A percentile compares a stretch with the other conserved stretches of the same genome.
phyloP scores from a whole-genome alignment of 2,113 vertebrate genomes.

The Delphinapterus leucas region DNA sequence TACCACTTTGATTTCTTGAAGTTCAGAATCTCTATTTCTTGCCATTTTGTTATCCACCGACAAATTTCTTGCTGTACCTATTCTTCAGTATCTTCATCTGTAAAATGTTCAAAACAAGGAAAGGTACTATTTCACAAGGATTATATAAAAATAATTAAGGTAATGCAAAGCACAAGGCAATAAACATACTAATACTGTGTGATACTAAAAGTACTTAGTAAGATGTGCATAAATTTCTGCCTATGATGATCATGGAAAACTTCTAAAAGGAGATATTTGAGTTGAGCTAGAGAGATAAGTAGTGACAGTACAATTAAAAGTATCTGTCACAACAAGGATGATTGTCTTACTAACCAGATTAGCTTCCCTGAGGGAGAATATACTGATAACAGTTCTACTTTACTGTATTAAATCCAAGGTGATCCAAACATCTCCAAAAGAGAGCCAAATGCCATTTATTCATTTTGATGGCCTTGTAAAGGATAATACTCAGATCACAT shows the following conservation, averaged over 20 bases:
- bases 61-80: neutral
- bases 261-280: conserved; percentile 29
- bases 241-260: neutral
- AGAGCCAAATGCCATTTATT: conserved; percentile 11
- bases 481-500: neutral
- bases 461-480: conserved; percentile 13
- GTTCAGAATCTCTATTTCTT: conserved; percentile 6
- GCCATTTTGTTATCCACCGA: neutral
- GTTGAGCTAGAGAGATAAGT: neutral
- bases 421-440: neutral
- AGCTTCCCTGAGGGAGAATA: neutral
- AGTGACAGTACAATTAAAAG: neutral
- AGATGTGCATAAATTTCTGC: neutral
- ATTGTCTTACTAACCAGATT: neutral
- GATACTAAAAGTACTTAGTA: neutral
- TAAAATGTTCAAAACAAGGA: conserved; percentile 31
- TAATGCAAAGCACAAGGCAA: neutral
- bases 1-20: neutral
- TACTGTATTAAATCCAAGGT: conserved; percentile 6
- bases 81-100: neutral
- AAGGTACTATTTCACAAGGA: neutral
- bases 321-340: neutral
- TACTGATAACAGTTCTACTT: neutral
- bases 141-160: conserved; percentile 31
- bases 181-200: neutral